Percentiles rank a stretch among this genome's conserved stretches.
phyloP scores from a whole-genome alignment of 2,888 invertebrate species.

The Caenorhabditis doughertyi region DNA sequence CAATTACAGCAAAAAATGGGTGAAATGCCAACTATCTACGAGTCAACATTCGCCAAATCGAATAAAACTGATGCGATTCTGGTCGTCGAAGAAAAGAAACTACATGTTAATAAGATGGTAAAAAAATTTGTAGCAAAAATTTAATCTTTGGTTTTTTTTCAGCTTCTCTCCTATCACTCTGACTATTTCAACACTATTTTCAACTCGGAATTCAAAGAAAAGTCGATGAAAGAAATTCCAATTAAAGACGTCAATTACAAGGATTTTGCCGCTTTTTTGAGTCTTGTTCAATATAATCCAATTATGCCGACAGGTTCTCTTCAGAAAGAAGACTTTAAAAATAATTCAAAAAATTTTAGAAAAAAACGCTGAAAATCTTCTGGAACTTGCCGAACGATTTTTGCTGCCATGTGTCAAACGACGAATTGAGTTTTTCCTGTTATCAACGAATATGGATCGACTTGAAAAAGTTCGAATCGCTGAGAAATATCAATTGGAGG shows the following conservation, averaged over 20 bases:
- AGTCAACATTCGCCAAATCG: constrained; percentile 2
- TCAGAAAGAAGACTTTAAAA: too few relatives aligned
- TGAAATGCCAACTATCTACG: neutral
- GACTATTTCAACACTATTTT: constrained; percentile 9
- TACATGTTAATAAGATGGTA: constrained; percentile 7
- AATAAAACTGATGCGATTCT: constrained; percentile 71
- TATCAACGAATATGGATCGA: neutral
- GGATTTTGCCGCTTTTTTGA: neutral
- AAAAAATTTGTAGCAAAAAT: neutral
- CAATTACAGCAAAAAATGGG: neutral
- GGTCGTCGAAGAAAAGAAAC: constrained; percentile 8
- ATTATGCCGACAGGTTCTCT: neutral
- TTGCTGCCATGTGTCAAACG: neutral
- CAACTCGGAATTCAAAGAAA: constrained; percentile 25
- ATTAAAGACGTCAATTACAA: constrained; percentile 7
- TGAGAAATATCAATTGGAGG: too few relatives aligned
- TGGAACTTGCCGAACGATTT: constrained; percentile 6
- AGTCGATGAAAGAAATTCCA: constrained; percentile 15
- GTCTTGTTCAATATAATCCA: neutral
- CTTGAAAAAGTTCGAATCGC: too few relatives aligned
- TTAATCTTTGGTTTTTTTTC: neutral
- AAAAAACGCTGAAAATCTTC: neutral
- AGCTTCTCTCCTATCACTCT: constrained; percentile 3
- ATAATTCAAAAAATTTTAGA: too few relatives aligned
- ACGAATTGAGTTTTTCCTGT: neutral